Evolutionary conservation across 2,113 vertebrate genomes (phyloP).

Genomic region (Camelus bactrianus): DNA sequence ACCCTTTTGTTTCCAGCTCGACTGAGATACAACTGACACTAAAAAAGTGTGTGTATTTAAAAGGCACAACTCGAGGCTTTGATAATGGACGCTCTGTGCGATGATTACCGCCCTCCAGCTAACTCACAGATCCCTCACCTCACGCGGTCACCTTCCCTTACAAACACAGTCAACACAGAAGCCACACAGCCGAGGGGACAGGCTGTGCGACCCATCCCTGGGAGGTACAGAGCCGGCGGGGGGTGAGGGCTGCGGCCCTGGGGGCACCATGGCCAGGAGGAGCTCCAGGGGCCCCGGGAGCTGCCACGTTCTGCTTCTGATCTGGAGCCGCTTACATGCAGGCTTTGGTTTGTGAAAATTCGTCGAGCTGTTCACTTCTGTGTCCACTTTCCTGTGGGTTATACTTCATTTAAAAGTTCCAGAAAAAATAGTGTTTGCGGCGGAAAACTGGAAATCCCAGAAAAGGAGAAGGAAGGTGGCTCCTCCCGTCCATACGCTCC

Average conservation of each 20-base stretch:
- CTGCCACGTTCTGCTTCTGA: background rate
- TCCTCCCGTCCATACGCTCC: accelerated
- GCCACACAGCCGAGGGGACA: too few relatives aligned
- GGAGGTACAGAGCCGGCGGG: accelerated
- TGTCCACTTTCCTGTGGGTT: conserved; percentile 48
- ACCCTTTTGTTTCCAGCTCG: background rate
- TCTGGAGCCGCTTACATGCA: background rate
- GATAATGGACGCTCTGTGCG: background rate
- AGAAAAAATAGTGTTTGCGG: conserved; percentile 19
- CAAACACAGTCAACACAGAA: background rate
- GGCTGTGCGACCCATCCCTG: background rate
- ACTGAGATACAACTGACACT: accelerated
- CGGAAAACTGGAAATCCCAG: conserved; percentile 21
- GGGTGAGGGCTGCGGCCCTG: accelerated
- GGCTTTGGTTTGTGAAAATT: background rate
- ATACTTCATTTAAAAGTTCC: conserved; percentile 47
- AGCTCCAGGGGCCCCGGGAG: background rate
- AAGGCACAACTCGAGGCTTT: accelerated
- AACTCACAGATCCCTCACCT: accelerated
- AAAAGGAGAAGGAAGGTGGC: background rate
- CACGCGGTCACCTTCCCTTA: accelerated
- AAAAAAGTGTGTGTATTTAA: too few relatives aligned
- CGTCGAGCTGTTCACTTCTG: background rate
- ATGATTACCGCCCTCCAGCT: accelerated
- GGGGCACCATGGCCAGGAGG: background rate